Evolutionary conservation across 2,113 vertebrate genomes (phyloP).

Genomic region (Nettapus auritus): DNA sequence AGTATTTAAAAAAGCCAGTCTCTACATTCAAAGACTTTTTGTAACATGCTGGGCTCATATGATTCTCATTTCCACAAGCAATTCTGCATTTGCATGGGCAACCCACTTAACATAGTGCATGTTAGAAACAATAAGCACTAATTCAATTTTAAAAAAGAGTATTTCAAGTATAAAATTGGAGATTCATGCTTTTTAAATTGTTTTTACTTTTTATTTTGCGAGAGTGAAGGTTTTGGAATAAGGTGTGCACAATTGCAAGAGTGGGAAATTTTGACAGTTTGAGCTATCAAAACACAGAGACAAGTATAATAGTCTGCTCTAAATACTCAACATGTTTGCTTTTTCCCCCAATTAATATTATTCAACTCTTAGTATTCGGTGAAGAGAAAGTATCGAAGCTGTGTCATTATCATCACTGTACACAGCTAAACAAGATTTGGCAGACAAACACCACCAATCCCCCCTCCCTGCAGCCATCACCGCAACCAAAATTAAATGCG

Average conservation of each 20-base stretch:
- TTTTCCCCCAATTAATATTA: background rate
- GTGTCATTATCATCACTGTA: background rate
- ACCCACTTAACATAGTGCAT: background rate
- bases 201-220: background rate
- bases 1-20: background rate
- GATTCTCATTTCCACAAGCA: background rate
- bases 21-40: background rate
- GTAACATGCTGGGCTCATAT: background rate
- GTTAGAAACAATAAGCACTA: constrained; percentile 9
- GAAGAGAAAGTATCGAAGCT: constrained; percentile 42
- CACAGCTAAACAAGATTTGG: background rate
- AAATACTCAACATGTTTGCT: background rate
- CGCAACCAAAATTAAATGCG: background rate
- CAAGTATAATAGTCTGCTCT: background rate
- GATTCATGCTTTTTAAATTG: background rate
- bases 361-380: background rate
- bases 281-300: background rate
- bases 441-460: background rate
- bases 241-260: background rate
- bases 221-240: background rate
- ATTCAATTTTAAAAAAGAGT: background rate
- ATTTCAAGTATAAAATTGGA: constrained; percentile 27
- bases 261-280: background rate
- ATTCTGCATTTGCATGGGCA: background rate
- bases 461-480: background rate